These are phyloP conservation scores for Acronicta alni DNA, from an alignment of 2,888 invertebrate species.

Conservation along the genomic window DNA sequence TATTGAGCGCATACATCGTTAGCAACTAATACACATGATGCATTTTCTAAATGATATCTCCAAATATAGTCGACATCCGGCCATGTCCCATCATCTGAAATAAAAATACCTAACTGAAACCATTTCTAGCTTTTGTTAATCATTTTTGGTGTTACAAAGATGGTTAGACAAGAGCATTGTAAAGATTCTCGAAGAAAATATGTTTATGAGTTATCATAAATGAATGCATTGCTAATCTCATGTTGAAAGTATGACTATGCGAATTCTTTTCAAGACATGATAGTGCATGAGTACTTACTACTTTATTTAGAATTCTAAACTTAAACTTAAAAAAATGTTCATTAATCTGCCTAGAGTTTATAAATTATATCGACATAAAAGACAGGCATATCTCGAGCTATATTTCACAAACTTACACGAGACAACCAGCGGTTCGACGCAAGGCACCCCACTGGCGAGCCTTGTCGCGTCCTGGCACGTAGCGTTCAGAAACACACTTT, in stretches of 20 bases:
- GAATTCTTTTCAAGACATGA: no score
- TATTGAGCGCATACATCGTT: conserved; percentile 91
- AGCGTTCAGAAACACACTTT: conserved; percentile 85
- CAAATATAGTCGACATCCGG: conserved; percentile 91
- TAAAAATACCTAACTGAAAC: background rate
- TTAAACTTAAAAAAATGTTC: no score
- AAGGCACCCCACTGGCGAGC: conserved; percentile 89
- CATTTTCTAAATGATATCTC: conserved; percentile 83
- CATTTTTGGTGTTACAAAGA: no score
- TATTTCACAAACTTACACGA: conserved; percentile 84
- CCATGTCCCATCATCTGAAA: conserved; percentile 90
- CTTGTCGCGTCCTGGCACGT: conserved; percentile 88
- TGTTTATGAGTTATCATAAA: no score
- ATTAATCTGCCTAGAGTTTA: background rate
- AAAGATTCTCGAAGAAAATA: no score
- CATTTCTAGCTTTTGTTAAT: no score
- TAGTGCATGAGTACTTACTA: no score
- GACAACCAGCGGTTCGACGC: conserved; percentile 90
- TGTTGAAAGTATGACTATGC: no score
- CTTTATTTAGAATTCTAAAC: no score
- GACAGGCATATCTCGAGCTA: background rate
- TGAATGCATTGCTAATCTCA: no score
- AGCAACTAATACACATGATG: conserved; percentile 89
- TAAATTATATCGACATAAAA: conserved; percentile 3
- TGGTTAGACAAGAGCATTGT: no score